Evolutionary conservation across 2,888 invertebrate species (phyloP).

Genomic region (Eupeodes luniger): DNA sequence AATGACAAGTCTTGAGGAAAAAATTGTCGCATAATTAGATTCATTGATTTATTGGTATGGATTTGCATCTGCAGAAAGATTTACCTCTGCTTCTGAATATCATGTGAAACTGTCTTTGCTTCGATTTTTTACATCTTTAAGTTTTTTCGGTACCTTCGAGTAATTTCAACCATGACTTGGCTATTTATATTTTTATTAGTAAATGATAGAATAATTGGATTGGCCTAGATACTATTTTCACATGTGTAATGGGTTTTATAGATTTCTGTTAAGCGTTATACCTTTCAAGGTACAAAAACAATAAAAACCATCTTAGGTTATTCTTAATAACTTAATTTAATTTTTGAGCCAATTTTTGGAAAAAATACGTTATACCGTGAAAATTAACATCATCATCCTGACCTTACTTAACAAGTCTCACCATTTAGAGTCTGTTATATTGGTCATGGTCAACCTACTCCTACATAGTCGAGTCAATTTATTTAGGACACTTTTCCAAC

Average conservation of each 20-base stretch:
- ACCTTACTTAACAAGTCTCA: no score
- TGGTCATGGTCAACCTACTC: no score
- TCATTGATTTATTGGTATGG: background rate
- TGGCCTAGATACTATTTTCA: background rate
- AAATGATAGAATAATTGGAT: background rate
- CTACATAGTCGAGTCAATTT: no score
- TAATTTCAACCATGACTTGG: background rate
- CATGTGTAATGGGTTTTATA: background rate
- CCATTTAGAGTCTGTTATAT: no score
- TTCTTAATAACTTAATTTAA: no score
- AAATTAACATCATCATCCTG: no score
- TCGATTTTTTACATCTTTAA: background rate
- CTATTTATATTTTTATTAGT: background rate
- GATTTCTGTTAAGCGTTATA: background rate
- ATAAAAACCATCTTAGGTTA: no score
- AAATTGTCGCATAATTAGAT: conserved; percentile 35
- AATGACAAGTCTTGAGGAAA: background rate
- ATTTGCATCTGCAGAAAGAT: background rate
- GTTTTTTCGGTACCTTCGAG: background rate
- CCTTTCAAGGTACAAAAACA: no score
- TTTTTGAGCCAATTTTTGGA: no score
- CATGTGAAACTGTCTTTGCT: background rate
- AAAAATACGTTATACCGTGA: no score
- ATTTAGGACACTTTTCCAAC: no score
- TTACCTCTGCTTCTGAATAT: background rate